These are phyloP conservation scores for Oryzias dopingdopingensis DNA, from an alignment of 2,797 vertebrate genomes.

Conservation along the genomic window DNA sequence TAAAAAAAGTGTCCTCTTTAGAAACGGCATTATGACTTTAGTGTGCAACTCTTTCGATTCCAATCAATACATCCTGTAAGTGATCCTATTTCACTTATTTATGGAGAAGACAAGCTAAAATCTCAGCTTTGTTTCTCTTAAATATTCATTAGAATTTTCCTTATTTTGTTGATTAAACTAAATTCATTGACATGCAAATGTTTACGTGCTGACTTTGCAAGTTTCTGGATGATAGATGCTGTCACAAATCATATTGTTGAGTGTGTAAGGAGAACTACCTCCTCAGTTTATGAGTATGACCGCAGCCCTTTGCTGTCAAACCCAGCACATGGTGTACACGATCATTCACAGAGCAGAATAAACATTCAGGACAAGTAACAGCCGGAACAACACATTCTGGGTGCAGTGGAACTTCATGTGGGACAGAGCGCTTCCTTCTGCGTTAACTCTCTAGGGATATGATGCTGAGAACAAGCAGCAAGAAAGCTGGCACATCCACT, in stretches of 20 bases:
- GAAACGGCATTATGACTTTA: too few species aligned
- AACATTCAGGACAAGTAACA: not conserved
- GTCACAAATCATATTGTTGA: not conserved
- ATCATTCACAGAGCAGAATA: not conserved
- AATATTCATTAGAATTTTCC: too few species aligned
- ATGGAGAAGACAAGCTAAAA: too few species aligned
- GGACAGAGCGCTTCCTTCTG: conserved; percentile 3
- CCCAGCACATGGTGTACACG: not conserved
- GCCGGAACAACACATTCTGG: conserved; percentile 8
- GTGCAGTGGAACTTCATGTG: conserved; percentile 2
- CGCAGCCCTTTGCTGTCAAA: conserved; percentile 3
- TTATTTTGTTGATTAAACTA: too few species aligned
- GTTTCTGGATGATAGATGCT: not conserved
- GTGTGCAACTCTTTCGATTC: too few species aligned
- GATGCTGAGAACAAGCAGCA: not conserved
- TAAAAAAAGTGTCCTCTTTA: too few species aligned
- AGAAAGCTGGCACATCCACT: not conserved
- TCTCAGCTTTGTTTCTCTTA: too few species aligned
- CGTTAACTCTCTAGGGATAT: not conserved
- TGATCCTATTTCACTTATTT: too few species aligned
- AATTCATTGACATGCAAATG: too few species aligned
- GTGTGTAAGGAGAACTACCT: not conserved
- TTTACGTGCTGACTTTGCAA: too few species aligned
- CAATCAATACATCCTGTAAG: too few species aligned
- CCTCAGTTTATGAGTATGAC: conserved; percentile 1